Evolutionary conservation across 2,888 invertebrate species (phyloP).

Genomic region (Drosophila sordidula): DNA sequence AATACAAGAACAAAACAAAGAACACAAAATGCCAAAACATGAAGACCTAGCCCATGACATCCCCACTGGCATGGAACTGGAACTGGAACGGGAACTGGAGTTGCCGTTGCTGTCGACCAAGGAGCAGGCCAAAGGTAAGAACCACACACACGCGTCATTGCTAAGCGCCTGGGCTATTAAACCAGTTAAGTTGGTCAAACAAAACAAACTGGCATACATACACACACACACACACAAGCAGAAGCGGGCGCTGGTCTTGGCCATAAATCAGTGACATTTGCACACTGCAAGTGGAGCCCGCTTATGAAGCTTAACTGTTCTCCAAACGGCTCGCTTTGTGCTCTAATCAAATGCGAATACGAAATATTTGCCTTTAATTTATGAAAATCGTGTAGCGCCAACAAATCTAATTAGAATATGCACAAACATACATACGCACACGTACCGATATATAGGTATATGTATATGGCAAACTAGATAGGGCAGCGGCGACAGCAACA

Average conservation of each 20-base stretch:
- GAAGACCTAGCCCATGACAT: conserved; percentile 46
- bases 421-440: conserved; percentile 20
- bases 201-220: conserved; percentile 43
- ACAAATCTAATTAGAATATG: conserved; percentile 62
- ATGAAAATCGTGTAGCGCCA: conserved; percentile 67
- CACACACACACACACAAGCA: conserved; percentile 25
- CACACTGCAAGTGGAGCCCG: conserved; percentile 58
- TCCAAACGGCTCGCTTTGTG: conserved; percentile 27
- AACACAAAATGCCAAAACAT: conserved; percentile 54
- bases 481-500: background rate
- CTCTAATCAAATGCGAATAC: conserved; percentile 52
- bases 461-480: conserved; percentile 7
- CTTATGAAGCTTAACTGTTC: conserved; percentile 26
- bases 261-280: conserved; percentile 79
- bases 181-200: conserved; percentile 74
- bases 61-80: conserved; percentile 26
- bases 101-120: conserved; percentile 61
- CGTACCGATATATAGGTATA: background rate
- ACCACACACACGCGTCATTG: conserved; percentile 40
- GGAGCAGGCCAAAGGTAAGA: conserved; percentile 68
- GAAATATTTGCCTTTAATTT: conserved; percentile 63
- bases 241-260: conserved; percentile 33
- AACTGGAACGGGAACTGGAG: conserved; percentile 22
- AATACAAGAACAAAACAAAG: conserved; percentile 15
- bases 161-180: conserved; percentile 60